Evolutionary conservation across 2,888 invertebrate genomes (phyloP), one percentile per base, ranked within the genome.

Genomic region (Brachyptera risi): DNA sequence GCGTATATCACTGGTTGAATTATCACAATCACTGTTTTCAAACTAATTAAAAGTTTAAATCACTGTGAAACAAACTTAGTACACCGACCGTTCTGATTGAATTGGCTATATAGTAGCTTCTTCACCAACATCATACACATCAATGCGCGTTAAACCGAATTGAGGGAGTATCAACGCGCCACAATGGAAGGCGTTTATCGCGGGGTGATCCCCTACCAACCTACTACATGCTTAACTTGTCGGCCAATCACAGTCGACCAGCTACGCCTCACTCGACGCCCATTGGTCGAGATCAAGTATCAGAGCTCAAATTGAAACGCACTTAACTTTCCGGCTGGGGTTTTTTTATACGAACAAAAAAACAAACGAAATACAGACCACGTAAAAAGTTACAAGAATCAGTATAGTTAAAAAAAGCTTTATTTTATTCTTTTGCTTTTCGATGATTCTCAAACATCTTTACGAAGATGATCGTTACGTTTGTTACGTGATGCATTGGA

Each of bases 291-390:
- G 54, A 3, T 1, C 35, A 9, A 31, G 54, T 56, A 59, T 61
- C 61, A 59, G 56, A 58, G 40, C 63, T 59, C 61, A 64, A 64
- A 64, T 64, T 64, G 64, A 64, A 62, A 64, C 64, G 47, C 64
- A 64, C 61, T 64, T 64, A 64, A 64, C 64, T 64, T 61, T 47
- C 56, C 56, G 63, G 56, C 35, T 38, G 60, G 60, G 56, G 64
- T 40, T 61, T 59, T 59, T 40, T n/a, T n/a, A n/a, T n/a, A n/a
- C n/a, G n/a, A n/a, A n/a, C n/a, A n/a, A n/a, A n/a, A n/a, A n/a
- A n/a, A n/a, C 44, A 62, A 54, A 19, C 37, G 54, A 21, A 37
- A 54, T 54, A 54, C 54, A 54, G 54, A 54, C 54, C 35, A 21
- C 19, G 54, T 35, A 37, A 54, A 54, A 54, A 54, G 54, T 19